phyloP scores from a whole-genome alignment of 2,797 vertebrate species.

The Chelonia mydas region DNA sequence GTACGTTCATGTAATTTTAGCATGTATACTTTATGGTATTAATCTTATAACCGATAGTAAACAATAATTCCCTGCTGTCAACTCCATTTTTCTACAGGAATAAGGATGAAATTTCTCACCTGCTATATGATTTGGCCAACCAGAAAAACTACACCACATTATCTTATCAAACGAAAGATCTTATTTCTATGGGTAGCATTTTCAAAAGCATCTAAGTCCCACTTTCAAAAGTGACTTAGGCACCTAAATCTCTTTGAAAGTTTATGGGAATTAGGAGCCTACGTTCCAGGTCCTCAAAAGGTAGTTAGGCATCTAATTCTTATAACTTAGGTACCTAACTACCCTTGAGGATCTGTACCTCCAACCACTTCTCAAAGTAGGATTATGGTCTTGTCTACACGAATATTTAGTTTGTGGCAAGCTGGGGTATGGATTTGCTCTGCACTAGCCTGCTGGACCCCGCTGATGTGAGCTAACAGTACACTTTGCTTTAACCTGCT shows the following conservation, averaged over 20 bases:
- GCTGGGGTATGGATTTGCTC: too few species aligned
- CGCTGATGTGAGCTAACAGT: too few species aligned
- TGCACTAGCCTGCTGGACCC: too few species aligned
- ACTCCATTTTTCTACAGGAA: constrained; percentile 63
- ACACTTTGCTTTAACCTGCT: too few species aligned
- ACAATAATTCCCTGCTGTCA: constrained; percentile 53
- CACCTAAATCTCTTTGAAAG: not conserved
- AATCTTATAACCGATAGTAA: constrained; percentile 61
- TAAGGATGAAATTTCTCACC: constrained; percentile 55
- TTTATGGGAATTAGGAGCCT: not conserved
- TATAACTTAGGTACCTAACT: not conserved
- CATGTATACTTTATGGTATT: constrained; percentile 62
- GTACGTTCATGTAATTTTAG: not conserved
- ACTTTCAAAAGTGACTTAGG: not conserved
- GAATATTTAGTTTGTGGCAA: too few species aligned
- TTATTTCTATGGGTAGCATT: constrained; percentile 58
- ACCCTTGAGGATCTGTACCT: not conserved
- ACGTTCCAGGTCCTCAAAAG: not conserved
- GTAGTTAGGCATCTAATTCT: not conserved
- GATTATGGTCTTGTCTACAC: not conserved
- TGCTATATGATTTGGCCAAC: constrained; percentile 49
- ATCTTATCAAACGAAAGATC: constrained; percentile 53
- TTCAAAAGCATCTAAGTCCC: constrained; percentile 12
- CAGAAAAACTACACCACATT: constrained; percentile 53
- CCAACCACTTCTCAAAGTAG: not conserved